These are phyloP conservation scores for Drosophila paulistorum DNA, from an alignment of 1,140 invertebrate genomes.

Conservation along the genomic window DNA sequence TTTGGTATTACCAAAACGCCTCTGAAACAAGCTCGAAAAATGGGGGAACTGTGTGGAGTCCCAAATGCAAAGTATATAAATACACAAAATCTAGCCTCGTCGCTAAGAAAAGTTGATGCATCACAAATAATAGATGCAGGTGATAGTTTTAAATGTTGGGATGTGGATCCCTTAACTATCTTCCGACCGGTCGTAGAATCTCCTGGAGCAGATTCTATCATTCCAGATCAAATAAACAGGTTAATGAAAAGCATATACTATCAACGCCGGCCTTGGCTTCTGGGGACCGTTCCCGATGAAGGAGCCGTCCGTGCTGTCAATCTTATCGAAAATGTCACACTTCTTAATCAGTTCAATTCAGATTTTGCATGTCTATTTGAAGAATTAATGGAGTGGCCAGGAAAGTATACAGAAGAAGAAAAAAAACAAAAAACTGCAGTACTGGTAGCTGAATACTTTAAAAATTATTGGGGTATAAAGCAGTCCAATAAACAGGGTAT, in stretches of 20 bases:
- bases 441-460: too few species aligned
- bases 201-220: slow-evolving; percentile 69
- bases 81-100: slow-evolving; percentile 56
- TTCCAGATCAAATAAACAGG: slow-evolving; percentile 59
- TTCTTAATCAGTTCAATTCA: slow-evolving; percentile 64
- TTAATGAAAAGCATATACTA: slow-evolving; percentile 61
- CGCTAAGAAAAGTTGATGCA: slow-evolving; percentile 72
- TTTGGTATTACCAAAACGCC: slow-evolving; percentile 84
- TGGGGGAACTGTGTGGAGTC: slow-evolving; percentile 52
- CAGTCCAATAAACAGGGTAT: slow-evolving; percentile 39
- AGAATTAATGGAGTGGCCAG: slow-evolving; percentile 59
- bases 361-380: slow-evolving; percentile 55
- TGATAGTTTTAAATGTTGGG: slow-evolving; percentile 72
- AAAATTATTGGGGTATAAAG: too few species aligned
- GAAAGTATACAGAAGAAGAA: slow-evolving; percentile 1
- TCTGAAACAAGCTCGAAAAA: slow-evolving; percentile 73
- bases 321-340: slow-evolving; percentile 56
- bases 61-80: slow-evolving; percentile 34
- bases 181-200: slow-evolving; percentile 82
- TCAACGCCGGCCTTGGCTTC: slow-evolving; percentile 78
- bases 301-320: slow-evolving; percentile 78
- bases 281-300: slow-evolving; percentile 78
- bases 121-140: slow-evolving; percentile 62
- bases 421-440: slow-evolving; percentile 18
- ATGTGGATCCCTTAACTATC: slow-evolving; percentile 78